Base-by-base conservation (phyloP, 1,140 invertebrate species). In the Pemphigus obesinymphae region DNA sequence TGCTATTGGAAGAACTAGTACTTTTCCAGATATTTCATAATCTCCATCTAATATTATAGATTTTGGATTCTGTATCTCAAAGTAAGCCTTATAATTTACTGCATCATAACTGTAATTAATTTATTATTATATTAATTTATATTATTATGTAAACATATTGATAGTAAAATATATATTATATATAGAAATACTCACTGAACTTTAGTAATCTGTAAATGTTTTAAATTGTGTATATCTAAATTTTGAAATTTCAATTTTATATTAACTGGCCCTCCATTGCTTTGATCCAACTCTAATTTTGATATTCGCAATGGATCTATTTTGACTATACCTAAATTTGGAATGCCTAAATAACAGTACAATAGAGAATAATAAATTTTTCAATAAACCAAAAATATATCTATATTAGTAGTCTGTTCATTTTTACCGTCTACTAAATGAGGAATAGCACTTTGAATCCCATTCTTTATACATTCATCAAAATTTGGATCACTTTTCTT, bases 221-320 rank as follows among this genome's bases (percentile, higher is more conserved):
- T 80, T 4, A 58, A 0, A 10, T 80, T 80, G 2, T 0, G 0
- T 17, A 89, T 83, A 43, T 86, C 83, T 2, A 87, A 83, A 45
- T 89, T 85, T 6, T 43, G 85, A 48, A 89, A 88, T 37, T 82
- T 84, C 4, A 88, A 50, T 13, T 86, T 85, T 13, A 88, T 83
- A n/a, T 84, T 84, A 2, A 87, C 84, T 11, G 86, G 84, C 17
- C 85, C n/a, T n/a, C n/a, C 86, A 43, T 31, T 68, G 0, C 85
- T 85, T 84, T 85, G 85, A 15, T 85, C 82, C 0, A 84, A 84
- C 15, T 83, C 43, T 34, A 87, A 40, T 11, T 82, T 43, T 66
- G 83, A 58, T 3, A 88, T 83, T 23, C 61, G 20, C 1, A 87
- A 63, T 7, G 85, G 84, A 76, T 88, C 86, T 1, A 88, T 61